phyloP scores from a whole-genome alignment of 2,888 invertebrate genomes.

The Sarcophaga rosellei region DNA sequence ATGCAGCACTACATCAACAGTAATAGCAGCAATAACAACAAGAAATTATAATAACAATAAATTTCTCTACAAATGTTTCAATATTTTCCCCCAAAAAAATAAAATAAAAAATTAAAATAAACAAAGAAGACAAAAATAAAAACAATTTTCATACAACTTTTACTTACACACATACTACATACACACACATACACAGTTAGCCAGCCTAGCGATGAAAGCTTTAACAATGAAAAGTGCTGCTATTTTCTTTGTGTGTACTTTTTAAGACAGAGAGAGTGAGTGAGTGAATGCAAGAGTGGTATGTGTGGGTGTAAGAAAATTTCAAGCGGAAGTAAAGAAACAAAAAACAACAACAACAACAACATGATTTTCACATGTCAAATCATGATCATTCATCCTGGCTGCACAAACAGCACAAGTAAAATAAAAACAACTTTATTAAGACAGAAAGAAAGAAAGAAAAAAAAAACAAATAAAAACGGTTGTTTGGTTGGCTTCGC shows the following conservation, averaged over 20 bases:
- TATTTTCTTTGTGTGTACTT: no score
- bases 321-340: slow-evolving; percentile 60
- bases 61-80: slow-evolving; percentile 46
- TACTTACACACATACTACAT: slow-evolving; percentile 12
- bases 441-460: no score
- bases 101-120: background rate
- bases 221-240: slow-evolving; percentile 1
- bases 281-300: background rate
- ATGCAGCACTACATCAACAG: no score
- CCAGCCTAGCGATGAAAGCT: slow-evolving; percentile 38
- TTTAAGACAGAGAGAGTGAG: background rate
- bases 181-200: background rate
- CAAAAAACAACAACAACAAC: slow-evolving; percentile 25
- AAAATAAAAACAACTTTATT: background rate
- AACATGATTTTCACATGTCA: slow-evolving; percentile 62
- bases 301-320: slow-evolving; percentile 9
- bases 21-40: no score
- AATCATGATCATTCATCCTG: slow-evolving; percentile 60
- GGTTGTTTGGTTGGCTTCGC: background rate
- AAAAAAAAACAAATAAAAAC: slow-evolving; percentile 17
- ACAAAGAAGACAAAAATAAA: background rate
- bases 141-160: slow-evolving; percentile 41
- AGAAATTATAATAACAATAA: slow-evolving; percentile 9
- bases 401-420: slow-evolving; percentile 41
- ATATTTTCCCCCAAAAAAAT: slow-evolving; percentile 37